Evolutionary conservation across 1,140 invertebrate genomes (phyloP).

Genomic region (Microvelia longipes): DNA sequence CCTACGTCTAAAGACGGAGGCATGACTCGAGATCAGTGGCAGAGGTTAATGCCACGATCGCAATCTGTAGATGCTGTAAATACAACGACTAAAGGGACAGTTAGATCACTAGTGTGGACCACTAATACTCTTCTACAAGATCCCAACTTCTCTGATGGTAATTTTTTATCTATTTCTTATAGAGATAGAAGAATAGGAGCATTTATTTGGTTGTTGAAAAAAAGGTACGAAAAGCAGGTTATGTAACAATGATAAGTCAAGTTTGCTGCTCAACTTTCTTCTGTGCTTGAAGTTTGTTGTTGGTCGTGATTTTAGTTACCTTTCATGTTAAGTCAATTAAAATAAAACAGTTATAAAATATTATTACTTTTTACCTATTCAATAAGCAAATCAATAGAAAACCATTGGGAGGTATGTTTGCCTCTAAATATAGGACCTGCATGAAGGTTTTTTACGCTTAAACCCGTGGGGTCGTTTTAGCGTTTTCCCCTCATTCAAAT

Average conservation of each 20-base stretch:
- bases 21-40: conserved; percentile 28
- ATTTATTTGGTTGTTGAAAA: no score
- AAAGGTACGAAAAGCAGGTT: no score
- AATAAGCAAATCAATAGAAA: no score
- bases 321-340: no score
- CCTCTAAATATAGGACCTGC: no score
- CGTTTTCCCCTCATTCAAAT: no score
- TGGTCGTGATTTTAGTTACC: no score
- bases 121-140: conserved; percentile 24
- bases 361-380: no score
- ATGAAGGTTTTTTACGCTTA: no score
- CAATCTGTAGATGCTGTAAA: conserved; percentile 63
- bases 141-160: conserved; percentile 30
- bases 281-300: not conserved
- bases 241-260: not conserved
- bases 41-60: conserved; percentile 41
- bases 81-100: conserved; percentile 51
- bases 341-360: no score
- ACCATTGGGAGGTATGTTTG: no score
- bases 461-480: no score
- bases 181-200: not conserved
- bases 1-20: conserved; percentile 30
- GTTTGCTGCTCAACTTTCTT: not conserved
- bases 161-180: conserved; percentile 16
- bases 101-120: conserved; percentile 50